Percentiles rank a stretch among this genome's conserved stretches.
phyloP scores from a whole-genome alignment of 2,113 vertebrate species.

The Callionymus lyra region DNA sequence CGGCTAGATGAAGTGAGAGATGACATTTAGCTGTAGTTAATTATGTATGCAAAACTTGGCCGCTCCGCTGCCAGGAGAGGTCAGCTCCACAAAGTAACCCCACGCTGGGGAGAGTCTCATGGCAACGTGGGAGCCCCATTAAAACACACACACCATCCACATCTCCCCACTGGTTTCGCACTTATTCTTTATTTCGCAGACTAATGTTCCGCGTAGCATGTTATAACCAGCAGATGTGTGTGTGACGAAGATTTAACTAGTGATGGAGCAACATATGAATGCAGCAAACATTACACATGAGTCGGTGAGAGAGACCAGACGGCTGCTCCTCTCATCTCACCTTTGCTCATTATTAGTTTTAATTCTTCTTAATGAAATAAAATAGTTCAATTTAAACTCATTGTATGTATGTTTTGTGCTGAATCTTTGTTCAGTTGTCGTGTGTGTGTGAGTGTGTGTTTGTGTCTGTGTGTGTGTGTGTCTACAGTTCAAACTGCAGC shows the following conservation, averaged over 20 bases:
- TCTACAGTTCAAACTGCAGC: constrained; percentile 55
- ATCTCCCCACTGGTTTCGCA: constrained; percentile 4
- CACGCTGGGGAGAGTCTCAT: constrained; percentile 53
- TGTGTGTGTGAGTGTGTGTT: constrained; percentile 11
- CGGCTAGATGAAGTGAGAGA: constrained; percentile 57
- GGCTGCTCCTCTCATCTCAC: too few species aligned
- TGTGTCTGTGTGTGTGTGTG: constrained; percentile 26
- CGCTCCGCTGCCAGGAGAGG: constrained; percentile 55
- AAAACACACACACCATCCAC: constrained; percentile 42
- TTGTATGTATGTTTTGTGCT: constrained; percentile 29
- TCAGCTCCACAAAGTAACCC: constrained; percentile 65
- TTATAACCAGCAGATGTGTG: constrained; percentile 9
- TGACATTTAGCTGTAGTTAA: constrained; percentile 68
- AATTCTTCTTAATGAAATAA: constrained; percentile 26
- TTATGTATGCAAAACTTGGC: constrained; percentile 69
- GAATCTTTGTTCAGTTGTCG: constrained; percentile 7
- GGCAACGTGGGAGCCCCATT: constrained; percentile 48
- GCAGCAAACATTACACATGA: constrained; percentile 5
- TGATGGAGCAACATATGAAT: constrained; percentile 1
- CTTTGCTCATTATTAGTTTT: constrained; percentile 6
- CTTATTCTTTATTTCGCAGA: constrained; percentile 20
- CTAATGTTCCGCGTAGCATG: constrained; percentile 13
- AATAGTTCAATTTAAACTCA: constrained; percentile 18
- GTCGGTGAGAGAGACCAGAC: constrained; percentile 1
- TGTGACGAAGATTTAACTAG: constrained; percentile 6